Base-by-base conservation (phyloP, 2,888 invertebrate genomes). In the Metallyticus violacea region DNA sequence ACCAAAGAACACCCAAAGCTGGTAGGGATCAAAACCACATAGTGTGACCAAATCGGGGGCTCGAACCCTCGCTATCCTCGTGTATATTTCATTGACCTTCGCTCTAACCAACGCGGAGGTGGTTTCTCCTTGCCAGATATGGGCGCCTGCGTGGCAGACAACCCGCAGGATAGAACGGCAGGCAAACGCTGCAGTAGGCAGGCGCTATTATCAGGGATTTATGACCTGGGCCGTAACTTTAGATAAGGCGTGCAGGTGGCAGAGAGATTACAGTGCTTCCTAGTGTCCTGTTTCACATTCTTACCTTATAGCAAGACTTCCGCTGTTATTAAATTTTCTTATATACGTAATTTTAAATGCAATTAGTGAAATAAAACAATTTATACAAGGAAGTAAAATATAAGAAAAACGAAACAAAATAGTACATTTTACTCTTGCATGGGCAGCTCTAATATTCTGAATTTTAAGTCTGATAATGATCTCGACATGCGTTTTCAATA, bases 121-220 rank as follows among this genome's bases (percentile, higher is more conserved):
- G 30, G 7, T 7, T 30, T 30, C 30, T 30, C 15, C 40, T 62
- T 62, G 40, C 15, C 40, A 62, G 40, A 62, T 2, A 62, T 9
- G 15, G 22, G 40, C 40, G 9, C 40, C 40, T 62, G 40, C 40
- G 40, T 22, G 22, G 2, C 22, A 62, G 40, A 2, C 15, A 62
- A 22, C 22, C 40, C 40, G 40, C 40, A 62, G 40, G 22, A 62
- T 22, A 62, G 15, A 15, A 62, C 40, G 15, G 40, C 25, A 25
- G 81, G 30, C 25, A 81, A 25, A 27, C 77, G 25, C 77, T 77
- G 77, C 76, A 82, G 80, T 26, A 81, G 28, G 28, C 77, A 25
- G 77, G 88, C 90, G 91, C 91, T 91, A 91, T 92, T 91, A 91
- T 91, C 91, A 90, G 90, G 91, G 91, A 92, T 91, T 92, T 92